A percentile compares a stretch with the other conserved stretches of the same genome.
Evolutionary conservation across 2,888 invertebrate species (phyloP).

Genomic region (Deladenus siricidicola): DNA sequence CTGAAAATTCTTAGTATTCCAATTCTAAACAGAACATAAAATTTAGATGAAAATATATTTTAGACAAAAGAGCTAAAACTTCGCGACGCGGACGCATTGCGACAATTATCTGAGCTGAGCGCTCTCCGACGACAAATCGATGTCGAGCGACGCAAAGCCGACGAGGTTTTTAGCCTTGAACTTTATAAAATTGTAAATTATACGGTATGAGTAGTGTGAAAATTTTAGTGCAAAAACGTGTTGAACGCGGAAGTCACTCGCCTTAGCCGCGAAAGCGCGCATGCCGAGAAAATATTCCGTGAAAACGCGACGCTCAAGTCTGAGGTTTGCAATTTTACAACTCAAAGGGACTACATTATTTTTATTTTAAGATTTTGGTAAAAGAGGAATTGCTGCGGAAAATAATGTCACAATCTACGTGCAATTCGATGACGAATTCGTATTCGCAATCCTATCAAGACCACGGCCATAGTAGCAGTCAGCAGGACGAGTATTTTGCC

Average conservation of each 20-base stretch:
- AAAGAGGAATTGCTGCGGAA: constrained; percentile 1
- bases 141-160: constrained; percentile 16
- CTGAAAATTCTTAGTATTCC: too few species aligned
- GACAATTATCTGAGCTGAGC: constrained; percentile 8
- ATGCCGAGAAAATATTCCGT: not conserved
- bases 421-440: too few species aligned
- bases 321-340: constrained; percentile 7
- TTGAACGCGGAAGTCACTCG: constrained; percentile 17
- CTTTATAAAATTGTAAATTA: not conserved
- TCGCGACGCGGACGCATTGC: constrained; percentile 13
- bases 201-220: not conserved
- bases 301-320: constrained; percentile 6
- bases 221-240: constrained; percentile 13
- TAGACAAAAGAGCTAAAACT: constrained; percentile 14
- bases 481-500: not conserved
- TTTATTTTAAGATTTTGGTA: not conserved
- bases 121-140: constrained; percentile 11
- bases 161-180: constrained; percentile 5
- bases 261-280: constrained; percentile 15
- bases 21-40: too few species aligned
- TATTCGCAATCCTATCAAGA: too few species aligned
- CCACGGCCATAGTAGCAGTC: not conserved
- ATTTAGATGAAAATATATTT: not conserved
- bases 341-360: too few species aligned
- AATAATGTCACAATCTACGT: too few species aligned